phyloP scores from a whole-genome alignment of 2,888 invertebrate genomes.

The Sphaerophoria taeniata region DNA sequence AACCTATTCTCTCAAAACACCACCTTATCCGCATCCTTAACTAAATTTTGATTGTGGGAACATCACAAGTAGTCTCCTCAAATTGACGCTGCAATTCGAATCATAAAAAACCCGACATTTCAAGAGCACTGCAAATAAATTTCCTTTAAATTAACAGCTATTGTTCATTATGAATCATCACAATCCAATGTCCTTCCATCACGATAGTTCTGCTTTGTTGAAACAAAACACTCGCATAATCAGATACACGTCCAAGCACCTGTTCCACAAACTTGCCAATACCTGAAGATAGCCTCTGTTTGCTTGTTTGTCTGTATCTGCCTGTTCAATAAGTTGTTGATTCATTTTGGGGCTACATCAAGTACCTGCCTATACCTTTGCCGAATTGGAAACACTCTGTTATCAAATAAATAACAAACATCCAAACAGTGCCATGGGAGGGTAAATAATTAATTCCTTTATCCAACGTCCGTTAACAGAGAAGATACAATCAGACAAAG shows the following conservation, averaged over 20 bases:
- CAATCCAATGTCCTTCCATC: neutral
- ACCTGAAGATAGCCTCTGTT: too few species aligned
- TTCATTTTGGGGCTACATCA: constrained; percentile 18
- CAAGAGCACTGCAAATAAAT: constrained; percentile 10
- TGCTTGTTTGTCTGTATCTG: too few species aligned
- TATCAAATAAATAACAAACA: constrained; percentile 49
- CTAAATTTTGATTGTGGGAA: neutral
- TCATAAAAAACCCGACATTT: constrained; percentile 17
- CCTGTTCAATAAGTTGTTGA: constrained; percentile 16
- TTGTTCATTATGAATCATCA: constrained; percentile 6
- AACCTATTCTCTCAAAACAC: too few species aligned
- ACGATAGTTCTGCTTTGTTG: neutral
- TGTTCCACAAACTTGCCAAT: neutral
- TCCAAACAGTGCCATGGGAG: neutral
- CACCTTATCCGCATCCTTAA: too few species aligned
- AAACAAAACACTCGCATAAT: constrained; percentile 5
- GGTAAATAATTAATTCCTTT: constrained; percentile 49
- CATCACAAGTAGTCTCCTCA: neutral
- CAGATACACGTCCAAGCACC: neutral
- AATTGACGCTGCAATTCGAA: constrained; percentile 47
- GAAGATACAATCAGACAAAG: neutral
- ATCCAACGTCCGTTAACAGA: constrained; percentile 7
- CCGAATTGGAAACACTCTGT: constrained; percentile 27
- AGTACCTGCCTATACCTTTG: constrained; percentile 21
- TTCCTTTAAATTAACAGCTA: neutral